Conservation (phyloP, 2,797 vertebrate genomes). For the Cyclura pinguis region DNA sequence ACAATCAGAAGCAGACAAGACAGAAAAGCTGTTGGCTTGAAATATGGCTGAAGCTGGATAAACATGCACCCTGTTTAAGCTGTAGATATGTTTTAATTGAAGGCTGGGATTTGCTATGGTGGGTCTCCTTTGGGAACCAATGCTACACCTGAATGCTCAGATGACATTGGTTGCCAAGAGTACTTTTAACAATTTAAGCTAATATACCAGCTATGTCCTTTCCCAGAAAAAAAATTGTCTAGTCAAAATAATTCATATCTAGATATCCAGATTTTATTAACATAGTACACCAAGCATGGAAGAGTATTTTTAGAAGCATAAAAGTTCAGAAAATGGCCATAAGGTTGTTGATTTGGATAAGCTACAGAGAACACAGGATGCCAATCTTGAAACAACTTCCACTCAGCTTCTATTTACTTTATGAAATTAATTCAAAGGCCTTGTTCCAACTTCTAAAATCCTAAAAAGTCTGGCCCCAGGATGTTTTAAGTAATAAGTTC, state of each 20-base stretch:
- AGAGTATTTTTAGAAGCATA: background rate
- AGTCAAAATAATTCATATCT: background rate
- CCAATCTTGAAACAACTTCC: background rate
- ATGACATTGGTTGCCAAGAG: background rate
- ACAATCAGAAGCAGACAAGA: too few relatives aligned
- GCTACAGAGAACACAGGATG: background rate
- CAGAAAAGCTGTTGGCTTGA: background rate
- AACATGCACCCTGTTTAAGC: background rate
- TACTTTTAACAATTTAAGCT: background rate
- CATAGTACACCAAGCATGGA: background rate
- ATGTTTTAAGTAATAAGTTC: background rate
- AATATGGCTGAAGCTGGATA: background rate
- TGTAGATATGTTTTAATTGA: background rate
- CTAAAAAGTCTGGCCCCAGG: background rate
- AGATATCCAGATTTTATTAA: background rate
- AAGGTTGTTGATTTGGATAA: background rate
- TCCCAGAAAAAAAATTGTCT: background rate
- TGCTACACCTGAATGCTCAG: background rate
- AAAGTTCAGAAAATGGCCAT: background rate
- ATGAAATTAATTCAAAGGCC: background rate
- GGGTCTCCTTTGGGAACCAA: background rate
- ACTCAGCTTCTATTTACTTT: background rate
- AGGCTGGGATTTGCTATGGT: background rate
- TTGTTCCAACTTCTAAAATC: background rate
- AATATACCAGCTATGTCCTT: background rate